Evolutionary conservation across 2,113 vertebrate genomes (phyloP).

Genomic region (Corythornis madagascariensis): DNA sequence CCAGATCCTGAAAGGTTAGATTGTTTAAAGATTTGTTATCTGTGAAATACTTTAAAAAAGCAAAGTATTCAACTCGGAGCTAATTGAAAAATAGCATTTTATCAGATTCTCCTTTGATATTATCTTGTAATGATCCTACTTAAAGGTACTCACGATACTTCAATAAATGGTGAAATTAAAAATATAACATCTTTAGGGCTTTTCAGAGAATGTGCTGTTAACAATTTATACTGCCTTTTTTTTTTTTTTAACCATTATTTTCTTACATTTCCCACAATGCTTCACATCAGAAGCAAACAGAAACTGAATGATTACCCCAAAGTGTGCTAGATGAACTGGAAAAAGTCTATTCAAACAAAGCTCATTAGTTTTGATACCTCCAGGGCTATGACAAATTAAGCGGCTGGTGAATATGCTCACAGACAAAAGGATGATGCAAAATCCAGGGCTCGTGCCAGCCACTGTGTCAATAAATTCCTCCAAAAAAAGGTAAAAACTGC

Average conservation of each 20-base stretch:
- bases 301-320: constrained; percentile 90
- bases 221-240: constrained; percentile 72
- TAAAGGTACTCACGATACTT: constrained; percentile 69
- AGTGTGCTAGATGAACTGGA: constrained; percentile 92
- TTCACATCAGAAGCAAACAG: constrained; percentile 82
- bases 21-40: constrained; percentile 78
- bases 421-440: constrained; percentile 81
- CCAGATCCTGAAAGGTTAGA: constrained; percentile 72
- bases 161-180: constrained; percentile 75
- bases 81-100: constrained; percentile 76
- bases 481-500: constrained; percentile 78
- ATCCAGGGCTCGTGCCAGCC: constrained; percentile 73
- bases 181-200: constrained; percentile 76
- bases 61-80: constrained; percentile 63
- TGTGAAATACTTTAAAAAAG: constrained; percentile 70
- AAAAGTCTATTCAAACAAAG: constrained; percentile 93
- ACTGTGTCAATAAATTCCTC: constrained; percentile 82
- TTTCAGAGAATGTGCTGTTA: constrained; percentile 71
- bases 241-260: constrained; percentile 79
- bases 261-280: constrained; percentile 83
- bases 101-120: constrained; percentile 69
- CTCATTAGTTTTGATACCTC: constrained; percentile 91
- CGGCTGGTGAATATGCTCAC: constrained; percentile 81
- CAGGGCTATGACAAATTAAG: constrained; percentile 90
- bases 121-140: constrained; percentile 69